These are phyloP conservation scores for Brachymystax lenok DNA, from an alignment of 2,797 vertebrate genomes.

Conservation along the genomic window DNA sequence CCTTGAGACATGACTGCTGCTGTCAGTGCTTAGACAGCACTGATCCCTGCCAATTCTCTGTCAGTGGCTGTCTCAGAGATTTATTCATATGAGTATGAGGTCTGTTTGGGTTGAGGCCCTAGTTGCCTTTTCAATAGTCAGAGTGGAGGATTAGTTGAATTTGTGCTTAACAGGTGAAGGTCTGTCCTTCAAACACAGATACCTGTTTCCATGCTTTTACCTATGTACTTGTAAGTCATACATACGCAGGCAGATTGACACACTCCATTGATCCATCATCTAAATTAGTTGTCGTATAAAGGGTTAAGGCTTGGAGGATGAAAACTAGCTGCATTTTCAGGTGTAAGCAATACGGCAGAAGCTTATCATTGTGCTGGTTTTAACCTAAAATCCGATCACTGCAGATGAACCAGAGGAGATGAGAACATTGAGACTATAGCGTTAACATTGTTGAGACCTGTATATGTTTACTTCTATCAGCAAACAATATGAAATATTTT, in stretches of 20 bases:
- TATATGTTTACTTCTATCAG: slow-evolving; percentile 1
- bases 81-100: neutral
- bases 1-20: neutral
- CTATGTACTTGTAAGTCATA: too few relatives aligned
- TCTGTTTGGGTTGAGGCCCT: neutral
- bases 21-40: neutral
- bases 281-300: slow-evolving; percentile 27
- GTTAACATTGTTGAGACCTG: too few relatives aligned
- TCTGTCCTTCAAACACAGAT: neutral
- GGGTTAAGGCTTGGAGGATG: slow-evolving; percentile 5
- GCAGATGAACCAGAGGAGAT: neutral
- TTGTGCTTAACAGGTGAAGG: neutral
- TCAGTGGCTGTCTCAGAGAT: neutral
- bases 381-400: neutral
- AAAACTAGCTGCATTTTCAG: neutral
- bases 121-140: neutral
- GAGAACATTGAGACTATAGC: neutral
- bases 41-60: neutral
- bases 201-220: neutral
- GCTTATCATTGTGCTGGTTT: neutral
- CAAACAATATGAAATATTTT: neutral
- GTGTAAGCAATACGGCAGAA: neutral
- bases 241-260: neutral
- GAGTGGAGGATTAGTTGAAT: neutral
- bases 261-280: slow-evolving; percentile 4